Conservation (phyloP, 2,113 vertebrate genomes). For the Lasiurus cinereus region DNA sequence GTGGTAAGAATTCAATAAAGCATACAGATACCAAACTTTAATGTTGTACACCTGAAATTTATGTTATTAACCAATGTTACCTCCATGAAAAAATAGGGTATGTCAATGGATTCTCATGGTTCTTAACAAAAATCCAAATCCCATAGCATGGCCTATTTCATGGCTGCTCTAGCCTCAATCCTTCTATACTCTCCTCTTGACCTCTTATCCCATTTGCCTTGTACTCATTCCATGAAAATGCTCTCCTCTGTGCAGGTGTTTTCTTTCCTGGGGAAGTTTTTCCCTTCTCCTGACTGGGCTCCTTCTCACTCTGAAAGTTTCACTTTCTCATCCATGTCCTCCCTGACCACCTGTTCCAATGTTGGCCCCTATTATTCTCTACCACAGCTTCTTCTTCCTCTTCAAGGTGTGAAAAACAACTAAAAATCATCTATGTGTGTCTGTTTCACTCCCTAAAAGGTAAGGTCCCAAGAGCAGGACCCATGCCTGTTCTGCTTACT, state of each 20-base stretch:
- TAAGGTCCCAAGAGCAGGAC: neutral
- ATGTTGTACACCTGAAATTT: neutral
- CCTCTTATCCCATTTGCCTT: neutral
- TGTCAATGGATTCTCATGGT: neutral
- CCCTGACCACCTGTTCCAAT: neutral
- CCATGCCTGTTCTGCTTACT: neutral
- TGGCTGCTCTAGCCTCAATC: neutral
- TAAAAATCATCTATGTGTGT: neutral
- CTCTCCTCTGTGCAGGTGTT: neutral
- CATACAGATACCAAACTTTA: neutral
- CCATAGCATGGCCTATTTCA: neutral
- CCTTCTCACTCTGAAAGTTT: neutral
- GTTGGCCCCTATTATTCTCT: neutral
- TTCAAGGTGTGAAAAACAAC: neutral
- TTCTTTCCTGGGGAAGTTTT: neutral
- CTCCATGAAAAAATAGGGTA: neutral
- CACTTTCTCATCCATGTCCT: neutral
- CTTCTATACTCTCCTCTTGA: too few species aligned
- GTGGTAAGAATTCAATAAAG: neutral
- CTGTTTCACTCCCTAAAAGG: neutral
- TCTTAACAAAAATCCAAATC: constrained; percentile 18
- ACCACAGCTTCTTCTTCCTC: neutral
- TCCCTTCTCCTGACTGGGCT: neutral
- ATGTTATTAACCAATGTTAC: neutral
- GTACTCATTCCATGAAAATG: neutral